phyloP scores from a whole-genome alignment of 2,113 vertebrate genomes.

The Alligator sinensis region DNA sequence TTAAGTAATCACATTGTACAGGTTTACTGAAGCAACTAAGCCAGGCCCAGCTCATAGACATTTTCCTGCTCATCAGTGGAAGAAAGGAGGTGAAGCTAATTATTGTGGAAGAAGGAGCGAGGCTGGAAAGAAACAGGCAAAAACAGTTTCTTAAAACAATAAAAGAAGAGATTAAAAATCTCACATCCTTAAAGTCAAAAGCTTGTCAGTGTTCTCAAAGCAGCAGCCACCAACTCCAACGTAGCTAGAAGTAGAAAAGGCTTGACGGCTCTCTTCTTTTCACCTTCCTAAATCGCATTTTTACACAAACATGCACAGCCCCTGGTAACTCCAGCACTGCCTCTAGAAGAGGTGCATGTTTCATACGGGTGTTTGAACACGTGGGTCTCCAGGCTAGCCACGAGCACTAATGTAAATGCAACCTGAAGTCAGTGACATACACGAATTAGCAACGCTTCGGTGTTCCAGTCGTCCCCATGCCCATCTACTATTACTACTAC shows the following conservation, averaged over 20 bases:
- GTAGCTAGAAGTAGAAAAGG: not conserved
- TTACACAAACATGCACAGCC: not conserved
- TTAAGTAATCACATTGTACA: not conserved
- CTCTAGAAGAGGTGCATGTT: not conserved
- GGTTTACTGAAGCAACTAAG: not conserved
- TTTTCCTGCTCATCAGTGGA: not conserved
- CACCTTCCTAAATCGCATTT: not conserved
- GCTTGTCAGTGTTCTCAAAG: not conserved
- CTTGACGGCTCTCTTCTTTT: not conserved
- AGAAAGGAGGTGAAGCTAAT: not conserved
- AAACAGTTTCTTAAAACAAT: not conserved
- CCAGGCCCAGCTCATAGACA: not conserved
- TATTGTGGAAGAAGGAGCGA: not conserved
- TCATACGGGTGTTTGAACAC: fast-evolving
- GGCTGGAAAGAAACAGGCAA: not conserved
- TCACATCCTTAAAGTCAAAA: not conserved
- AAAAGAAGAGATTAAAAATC: no score
- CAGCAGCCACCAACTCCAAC: not conserved
- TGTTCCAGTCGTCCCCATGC: not conserved
- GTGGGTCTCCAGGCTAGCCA: not conserved
- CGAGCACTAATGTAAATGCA: not conserved
- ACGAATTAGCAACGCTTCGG: not conserved
- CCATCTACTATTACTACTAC: not conserved
- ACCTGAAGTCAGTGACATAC: not conserved
- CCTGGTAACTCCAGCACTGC: not conserved